Evolutionary conservation across 2,113 vertebrate species (phyloP).

Genomic region (Caloenas nicobarica): DNA sequence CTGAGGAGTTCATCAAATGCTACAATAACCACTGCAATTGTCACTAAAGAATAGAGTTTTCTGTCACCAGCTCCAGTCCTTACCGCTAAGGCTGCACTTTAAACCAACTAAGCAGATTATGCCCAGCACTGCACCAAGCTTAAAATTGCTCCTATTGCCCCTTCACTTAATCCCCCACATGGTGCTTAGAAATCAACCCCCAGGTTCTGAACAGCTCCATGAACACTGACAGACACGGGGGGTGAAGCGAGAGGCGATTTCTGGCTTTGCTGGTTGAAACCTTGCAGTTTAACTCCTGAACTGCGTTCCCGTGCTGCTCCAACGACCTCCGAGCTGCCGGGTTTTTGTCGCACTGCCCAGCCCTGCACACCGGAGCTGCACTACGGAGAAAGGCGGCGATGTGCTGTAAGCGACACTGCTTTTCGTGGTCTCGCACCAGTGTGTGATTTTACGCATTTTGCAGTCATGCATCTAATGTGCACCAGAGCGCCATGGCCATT

Average conservation of each 20-base stretch:
- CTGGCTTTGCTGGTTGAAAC: not conserved
- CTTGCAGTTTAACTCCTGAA: not conserved
- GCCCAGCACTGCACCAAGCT: not conserved
- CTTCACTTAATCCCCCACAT: constrained; percentile 13
- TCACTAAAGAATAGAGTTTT: not conserved
- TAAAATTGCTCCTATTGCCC: not conserved
- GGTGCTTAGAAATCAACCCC: not conserved
- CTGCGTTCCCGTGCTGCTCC: not conserved
- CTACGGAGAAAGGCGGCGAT: not conserved
- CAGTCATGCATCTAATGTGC: not conserved
- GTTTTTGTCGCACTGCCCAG: not conserved
- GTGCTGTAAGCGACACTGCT: not conserved
- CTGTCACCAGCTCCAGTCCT: not conserved
- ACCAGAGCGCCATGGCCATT: accelerated
- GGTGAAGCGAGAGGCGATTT: not conserved
- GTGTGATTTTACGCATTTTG: not conserved
- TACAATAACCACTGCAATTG: not conserved
- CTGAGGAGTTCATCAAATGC: not conserved
- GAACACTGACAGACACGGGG: not conserved
- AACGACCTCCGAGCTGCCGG: not conserved
- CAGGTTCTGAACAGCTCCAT: not conserved
- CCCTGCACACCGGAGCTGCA: not conserved
- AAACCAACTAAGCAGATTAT: constrained; percentile 6
- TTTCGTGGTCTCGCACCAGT: not conserved
- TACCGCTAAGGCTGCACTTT: not conserved